phyloP scores from a whole-genome alignment of 1,140 invertebrate species.

The Drosophila persimilis region DNA sequence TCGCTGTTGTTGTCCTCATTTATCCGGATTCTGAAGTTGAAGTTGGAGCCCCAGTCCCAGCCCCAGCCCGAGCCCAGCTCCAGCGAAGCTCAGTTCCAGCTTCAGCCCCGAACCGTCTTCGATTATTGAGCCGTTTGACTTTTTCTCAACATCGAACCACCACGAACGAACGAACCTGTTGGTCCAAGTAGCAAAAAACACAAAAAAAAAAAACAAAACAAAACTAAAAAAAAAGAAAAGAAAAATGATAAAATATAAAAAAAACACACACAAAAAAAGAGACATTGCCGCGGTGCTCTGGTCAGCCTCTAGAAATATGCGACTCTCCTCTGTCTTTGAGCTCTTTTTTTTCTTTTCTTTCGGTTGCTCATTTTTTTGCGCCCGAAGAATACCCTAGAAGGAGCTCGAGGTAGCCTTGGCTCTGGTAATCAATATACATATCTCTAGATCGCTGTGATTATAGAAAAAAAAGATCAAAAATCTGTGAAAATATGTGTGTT shows the following conservation, averaged over 20 bases:
- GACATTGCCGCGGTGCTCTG: constrained; percentile 18
- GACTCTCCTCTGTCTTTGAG: constrained; percentile 32
- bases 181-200: constrained; percentile 61
- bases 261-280: constrained; percentile 16
- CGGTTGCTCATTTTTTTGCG: constrained; percentile 8
- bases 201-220: constrained; percentile 29
- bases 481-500: too few species aligned
- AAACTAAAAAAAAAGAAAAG: constrained; percentile 13
- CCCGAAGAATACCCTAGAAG: background rate
- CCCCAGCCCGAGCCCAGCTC: background rate
- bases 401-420: too few species aligned
- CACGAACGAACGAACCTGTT: constrained; percentile 62
- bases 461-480: too few species aligned
- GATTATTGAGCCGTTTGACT: constrained; percentile 79
- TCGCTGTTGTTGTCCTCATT: constrained; percentile 77
- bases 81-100: background rate
- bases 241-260: constrained; percentile 27
- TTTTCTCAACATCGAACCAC: constrained; percentile 47
- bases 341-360: constrained; percentile 16
- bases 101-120: constrained; percentile 44
- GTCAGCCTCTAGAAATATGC: constrained; percentile 59
- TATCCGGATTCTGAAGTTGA: constrained; percentile 55
- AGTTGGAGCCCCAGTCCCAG: constrained; percentile 29
- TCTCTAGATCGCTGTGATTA: too few species aligned
- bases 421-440: too few species aligned